phyloP scores from a whole-genome alignment of 2,797 vertebrate species.

The Pangasius djambal region DNA sequence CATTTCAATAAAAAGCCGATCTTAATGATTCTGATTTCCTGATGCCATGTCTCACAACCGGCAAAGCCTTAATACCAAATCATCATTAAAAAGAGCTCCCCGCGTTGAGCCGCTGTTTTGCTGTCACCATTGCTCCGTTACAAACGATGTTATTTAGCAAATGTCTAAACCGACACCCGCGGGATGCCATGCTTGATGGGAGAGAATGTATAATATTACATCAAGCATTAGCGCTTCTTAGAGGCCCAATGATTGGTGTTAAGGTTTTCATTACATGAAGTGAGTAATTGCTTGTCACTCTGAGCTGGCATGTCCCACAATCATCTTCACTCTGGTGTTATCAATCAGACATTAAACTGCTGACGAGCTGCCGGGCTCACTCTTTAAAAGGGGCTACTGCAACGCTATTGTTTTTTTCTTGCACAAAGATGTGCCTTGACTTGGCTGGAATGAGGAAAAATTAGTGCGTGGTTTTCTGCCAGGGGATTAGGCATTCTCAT shows the following conservation, averaged over 20 bases:
- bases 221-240: slow-evolving; percentile 77
- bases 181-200: slow-evolving; percentile 71
- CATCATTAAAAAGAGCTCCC: slow-evolving; percentile 32
- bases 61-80: slow-evolving; percentile 36
- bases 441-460: slow-evolving; percentile 6
- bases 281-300: slow-evolving; percentile 84
- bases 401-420: slow-evolving; percentile 34
- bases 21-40: slow-evolving; percentile 66
- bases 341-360: slow-evolving; percentile 83
- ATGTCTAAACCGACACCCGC: slow-evolving; percentile 75
- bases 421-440: slow-evolving; percentile 6
- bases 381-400: slow-evolving; percentile 32
- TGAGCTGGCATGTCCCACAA: slow-evolving; percentile 80
- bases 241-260: slow-evolving; percentile 80
- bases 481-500: not conserved
- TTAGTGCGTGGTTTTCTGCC: not conserved
- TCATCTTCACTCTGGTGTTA: slow-evolving; percentile 79
- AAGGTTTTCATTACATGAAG: slow-evolving; percentile 83
- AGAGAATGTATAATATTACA: slow-evolving; percentile 80
- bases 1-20: slow-evolving; percentile 70
- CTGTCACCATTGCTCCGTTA: slow-evolving; percentile 76
- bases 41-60: slow-evolving; percentile 31
- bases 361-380: slow-evolving; percentile 70
- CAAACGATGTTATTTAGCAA: slow-evolving; percentile 85
- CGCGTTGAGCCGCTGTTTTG: slow-evolving; percentile 65